phyloP scores from a whole-genome alignment of 2,888 invertebrate genomes.

The Stenodera caucasica region DNA sequence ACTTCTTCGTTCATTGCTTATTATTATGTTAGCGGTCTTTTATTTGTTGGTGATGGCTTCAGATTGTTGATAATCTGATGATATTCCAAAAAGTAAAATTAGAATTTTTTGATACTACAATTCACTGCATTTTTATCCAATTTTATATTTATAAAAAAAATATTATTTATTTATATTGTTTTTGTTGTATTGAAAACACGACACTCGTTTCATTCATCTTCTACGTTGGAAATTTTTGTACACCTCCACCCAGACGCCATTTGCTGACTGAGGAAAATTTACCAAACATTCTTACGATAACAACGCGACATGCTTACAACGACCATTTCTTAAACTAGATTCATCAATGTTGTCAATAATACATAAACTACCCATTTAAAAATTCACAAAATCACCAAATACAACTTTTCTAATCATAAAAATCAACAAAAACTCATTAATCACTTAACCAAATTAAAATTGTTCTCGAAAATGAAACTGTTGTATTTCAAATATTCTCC shows the following conservation, averaged over 20 bases:
- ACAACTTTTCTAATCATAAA: no score
- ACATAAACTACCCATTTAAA: no score
- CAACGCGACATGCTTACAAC: conserved; percentile 11
- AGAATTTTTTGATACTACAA: conserved; percentile 16
- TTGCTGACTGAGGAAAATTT: conserved; percentile 55
- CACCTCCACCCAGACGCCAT: conserved; percentile 56
- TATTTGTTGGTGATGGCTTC: conserved; percentile 28
- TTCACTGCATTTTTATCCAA: conserved; percentile 7
- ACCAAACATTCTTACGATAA: conserved; percentile 37
- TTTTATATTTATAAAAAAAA: conserved; percentile 11
- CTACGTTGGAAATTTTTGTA: conserved; percentile 52
- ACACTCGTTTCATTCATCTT: conserved; percentile 53
- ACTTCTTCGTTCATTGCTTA: conserved; percentile 55
- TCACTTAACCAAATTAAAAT: no score
- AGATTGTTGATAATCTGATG: not conserved
- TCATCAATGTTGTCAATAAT: not conserved
- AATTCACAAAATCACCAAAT: not conserved
- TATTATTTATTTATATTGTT: conserved; percentile 9
- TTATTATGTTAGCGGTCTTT: conserved; percentile 28
- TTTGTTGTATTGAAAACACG: conserved; percentile 32
- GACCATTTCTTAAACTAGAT: conserved; percentile 31
- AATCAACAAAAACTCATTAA: no score
- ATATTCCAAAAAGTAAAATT: conserved; percentile 17
- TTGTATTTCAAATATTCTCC: no score
- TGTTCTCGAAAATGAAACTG: no score